A percentile compares a stretch with the other conserved stretches of the same genome.
phyloP scores from a whole-genome alignment of 2,113 vertebrate genomes.

The Odontesthes bonariensis region DNA sequence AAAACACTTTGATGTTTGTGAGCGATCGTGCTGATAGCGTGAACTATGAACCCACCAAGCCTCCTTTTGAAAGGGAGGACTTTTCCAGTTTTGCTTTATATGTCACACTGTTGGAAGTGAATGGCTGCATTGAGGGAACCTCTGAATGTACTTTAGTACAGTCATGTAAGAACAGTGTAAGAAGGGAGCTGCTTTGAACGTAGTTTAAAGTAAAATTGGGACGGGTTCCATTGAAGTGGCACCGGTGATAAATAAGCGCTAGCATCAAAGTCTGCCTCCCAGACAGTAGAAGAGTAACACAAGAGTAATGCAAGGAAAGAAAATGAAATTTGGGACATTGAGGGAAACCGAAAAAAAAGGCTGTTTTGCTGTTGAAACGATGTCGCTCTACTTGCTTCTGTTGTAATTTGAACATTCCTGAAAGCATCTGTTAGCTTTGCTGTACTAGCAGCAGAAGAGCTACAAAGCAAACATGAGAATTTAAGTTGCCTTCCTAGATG shows the following conservation, averaged over 20 bases:
- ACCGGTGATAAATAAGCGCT: not conserved
- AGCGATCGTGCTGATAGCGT: constrained; percentile 5
- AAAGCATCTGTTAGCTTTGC: not conserved
- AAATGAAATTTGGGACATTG: not conserved
- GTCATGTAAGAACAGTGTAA: not conserved
- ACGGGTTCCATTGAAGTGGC: not conserved
- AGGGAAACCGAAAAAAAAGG: not conserved
- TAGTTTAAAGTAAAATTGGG: constrained; percentile 7
- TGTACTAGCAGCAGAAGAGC: not conserved
- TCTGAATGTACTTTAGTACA: not conserved
- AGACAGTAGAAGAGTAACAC: not conserved
- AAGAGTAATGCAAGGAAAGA: not conserved
- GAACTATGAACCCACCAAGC: not conserved
- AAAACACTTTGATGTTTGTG: not conserved
- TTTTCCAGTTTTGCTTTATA: not conserved
- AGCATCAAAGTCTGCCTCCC: not conserved
- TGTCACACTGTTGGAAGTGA: not conserved
- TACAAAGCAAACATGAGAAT: not conserved
- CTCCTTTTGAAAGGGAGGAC: not conserved
- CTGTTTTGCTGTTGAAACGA: not conserved
- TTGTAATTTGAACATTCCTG: not conserved
- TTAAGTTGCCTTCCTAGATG: not conserved
- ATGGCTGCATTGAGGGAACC: constrained; percentile 16
- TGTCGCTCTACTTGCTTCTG: not conserved
- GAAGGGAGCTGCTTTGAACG: not conserved